These are phyloP conservation scores for Clostera curtula DNA, from an alignment of 2,888 invertebrate genomes.

Conservation along the genomic window DNA sequence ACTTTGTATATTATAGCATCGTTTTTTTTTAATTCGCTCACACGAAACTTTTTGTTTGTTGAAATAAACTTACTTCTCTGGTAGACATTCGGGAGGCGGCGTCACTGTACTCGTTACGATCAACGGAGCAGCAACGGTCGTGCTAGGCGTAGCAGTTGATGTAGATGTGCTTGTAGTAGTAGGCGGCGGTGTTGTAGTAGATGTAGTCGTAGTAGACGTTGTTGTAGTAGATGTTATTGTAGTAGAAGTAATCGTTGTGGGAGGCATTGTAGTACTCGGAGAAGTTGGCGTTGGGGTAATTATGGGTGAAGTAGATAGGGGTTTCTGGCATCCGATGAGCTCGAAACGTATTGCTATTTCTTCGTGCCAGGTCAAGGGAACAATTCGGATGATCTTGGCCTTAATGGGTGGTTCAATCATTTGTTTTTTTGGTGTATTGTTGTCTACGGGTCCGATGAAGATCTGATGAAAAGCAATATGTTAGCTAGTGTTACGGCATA, in stretches of 20 bases:
- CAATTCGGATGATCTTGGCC: constrained; percentile 77
- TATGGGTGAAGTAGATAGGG: background rate
- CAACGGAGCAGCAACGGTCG: constrained; percentile 5
- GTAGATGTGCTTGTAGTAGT: background rate
- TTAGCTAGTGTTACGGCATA: too few species aligned
- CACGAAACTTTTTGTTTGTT: background rate
- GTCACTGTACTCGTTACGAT: constrained; percentile 16
- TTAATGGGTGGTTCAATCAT: constrained; percentile 79
- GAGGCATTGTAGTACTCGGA: background rate
- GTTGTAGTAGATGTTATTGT: constrained; percentile 1
- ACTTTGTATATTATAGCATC: too few species aligned
- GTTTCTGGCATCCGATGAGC: constrained; percentile 1
- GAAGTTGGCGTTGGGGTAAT: constrained; percentile 1
- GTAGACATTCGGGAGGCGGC: constrained; percentile 17
- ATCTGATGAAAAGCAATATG: too few species aligned
- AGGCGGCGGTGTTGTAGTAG: background rate
- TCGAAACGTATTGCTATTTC: constrained; percentile 76
- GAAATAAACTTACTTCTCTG: constrained; percentile 21
- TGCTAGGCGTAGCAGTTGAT: background rate
- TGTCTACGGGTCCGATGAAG: constrained; percentile 79
- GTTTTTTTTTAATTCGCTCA: too few species aligned
- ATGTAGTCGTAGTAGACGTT: constrained; percentile 1
- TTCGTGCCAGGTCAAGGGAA: constrained; percentile 80
- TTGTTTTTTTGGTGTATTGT: constrained; percentile 68
- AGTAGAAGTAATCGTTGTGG: constrained; percentile 1